Base-by-base conservation (phyloP, 2,113 vertebrate genomes). In the Columba janthina region DNA sequence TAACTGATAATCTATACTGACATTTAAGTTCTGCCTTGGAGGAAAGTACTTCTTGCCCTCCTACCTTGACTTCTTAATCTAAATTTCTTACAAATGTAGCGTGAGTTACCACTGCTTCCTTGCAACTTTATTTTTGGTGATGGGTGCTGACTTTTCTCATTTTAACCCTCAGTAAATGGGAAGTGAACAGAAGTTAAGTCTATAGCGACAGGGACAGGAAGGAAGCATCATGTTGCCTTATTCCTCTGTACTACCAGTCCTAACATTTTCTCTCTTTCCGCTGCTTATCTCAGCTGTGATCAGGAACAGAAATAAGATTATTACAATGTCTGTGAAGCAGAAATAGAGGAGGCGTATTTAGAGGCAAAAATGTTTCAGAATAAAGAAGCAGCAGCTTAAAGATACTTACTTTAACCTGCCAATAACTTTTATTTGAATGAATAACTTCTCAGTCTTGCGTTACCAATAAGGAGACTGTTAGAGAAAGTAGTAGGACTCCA, bases 1-100 rank as follows among this genome's bases (percentile, higher is more conserved):
- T 62, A 83, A 90, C 67, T 86, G 48, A 76, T 93, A 88, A 95
- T 96, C 87, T 90, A 60, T 56, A 83, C 28, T 90, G 95, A 95
- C 94, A 81, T 94, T 95, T 93, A 78, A 93, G 38, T 71, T 90
- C 85, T 77, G 85, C 75, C 88, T 91, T 74, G 32, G 29, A 93
- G 88, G 74, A 76, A 94, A 91, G 29, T 70, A n/a, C 20, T 14
- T 88, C 14, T 89, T 95, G 83, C 69, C 38, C 65, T 86, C 44
- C 73, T 38, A 81, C 60, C 56, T 90, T 75, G 84, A 85, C 58
- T 74, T 77, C 34, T 91, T 84, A 38, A 74, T 74, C 61, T 74
- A 72, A 88, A 74, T 92, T 90, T 93, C 60, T 77, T 66, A 44
- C 4, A 54, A 91, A 88, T 7, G 3, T 32, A 88, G 32, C 73